Evolutionary conservation across 2,888 invertebrate genomes (phyloP).

Genomic region (Conops quadrifasciatus): DNA sequence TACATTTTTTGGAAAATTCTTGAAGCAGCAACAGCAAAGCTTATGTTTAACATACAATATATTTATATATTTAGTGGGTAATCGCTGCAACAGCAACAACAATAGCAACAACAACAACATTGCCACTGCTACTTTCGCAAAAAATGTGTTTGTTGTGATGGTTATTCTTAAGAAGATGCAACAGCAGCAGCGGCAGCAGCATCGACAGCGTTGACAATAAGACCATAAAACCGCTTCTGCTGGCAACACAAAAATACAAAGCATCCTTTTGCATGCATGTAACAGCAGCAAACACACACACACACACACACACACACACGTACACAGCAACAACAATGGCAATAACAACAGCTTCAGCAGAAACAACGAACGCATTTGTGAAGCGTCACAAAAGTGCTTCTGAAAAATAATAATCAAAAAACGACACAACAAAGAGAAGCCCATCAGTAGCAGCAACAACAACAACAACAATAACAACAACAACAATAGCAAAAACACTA

Average conservation of each 20-base stretch:
- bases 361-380: no score
- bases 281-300: neutral
- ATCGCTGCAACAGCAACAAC: neutral
- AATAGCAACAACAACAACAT: conserved; percentile 6
- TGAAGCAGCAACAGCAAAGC: no score
- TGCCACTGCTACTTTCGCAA: neutral
- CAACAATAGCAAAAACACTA: conserved; percentile 14
- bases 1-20: no score
- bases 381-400: conserved; percentile 11
- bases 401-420: conserved; percentile 23
- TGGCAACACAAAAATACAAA: no score
- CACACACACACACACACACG: neutral
- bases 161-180: neutral
- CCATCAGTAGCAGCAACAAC: neutral
- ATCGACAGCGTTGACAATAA: neutral
- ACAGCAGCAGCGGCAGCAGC: no score
- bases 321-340: neutral
- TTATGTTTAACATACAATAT: neutral
- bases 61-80: neutral
- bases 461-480: conserved; percentile 4
- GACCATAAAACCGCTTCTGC: neutral
- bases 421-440: neutral
- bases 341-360: neutral
- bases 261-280: no score
- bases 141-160: neutral